Evolutionary conservation across 2,888 invertebrate species (phyloP).

Genomic region (Meloe dianella): DNA sequence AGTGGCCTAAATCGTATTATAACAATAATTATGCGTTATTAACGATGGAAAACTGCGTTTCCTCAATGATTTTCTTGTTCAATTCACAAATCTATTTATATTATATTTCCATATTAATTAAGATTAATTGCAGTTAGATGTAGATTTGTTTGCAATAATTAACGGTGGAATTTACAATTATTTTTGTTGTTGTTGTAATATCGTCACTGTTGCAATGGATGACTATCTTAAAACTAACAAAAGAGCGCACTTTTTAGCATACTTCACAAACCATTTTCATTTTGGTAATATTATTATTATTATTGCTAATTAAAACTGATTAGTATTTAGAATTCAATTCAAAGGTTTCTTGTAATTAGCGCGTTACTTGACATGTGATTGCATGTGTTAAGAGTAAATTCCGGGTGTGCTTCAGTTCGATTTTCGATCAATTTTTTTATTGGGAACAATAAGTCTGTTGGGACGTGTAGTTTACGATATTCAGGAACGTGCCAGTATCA

Average conservation of each 20-base stretch:
- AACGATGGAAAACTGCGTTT: not conserved
- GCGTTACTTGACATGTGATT: not conserved
- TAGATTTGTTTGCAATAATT: not conserved
- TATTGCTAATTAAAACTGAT: not conserved
- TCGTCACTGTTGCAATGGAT: slow-evolving; percentile 3
- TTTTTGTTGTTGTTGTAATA: not conserved
- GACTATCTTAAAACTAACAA: not conserved
- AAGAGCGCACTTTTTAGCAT: not conserved
- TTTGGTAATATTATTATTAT: not conserved
- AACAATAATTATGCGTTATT: not conserved
- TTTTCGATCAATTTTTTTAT: not conserved
- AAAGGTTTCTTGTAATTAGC: too few species aligned
- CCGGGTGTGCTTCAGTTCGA: not conserved
- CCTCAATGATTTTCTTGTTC: not conserved
- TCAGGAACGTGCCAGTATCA: not conserved
- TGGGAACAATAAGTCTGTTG: not conserved
- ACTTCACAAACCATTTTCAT: not conserved
- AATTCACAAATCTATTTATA: not conserved
- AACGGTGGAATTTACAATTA: not conserved
- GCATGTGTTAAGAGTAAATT: not conserved
- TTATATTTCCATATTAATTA: not conserved
- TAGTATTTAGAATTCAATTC: too few species aligned
- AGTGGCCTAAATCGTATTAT: slow-evolving; percentile 10
- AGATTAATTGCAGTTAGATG: not conserved
- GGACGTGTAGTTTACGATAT: not conserved